Base-by-base conservation (phyloP, 1,140 invertebrate genomes). In the Zaprionus ornatus region DNA sequence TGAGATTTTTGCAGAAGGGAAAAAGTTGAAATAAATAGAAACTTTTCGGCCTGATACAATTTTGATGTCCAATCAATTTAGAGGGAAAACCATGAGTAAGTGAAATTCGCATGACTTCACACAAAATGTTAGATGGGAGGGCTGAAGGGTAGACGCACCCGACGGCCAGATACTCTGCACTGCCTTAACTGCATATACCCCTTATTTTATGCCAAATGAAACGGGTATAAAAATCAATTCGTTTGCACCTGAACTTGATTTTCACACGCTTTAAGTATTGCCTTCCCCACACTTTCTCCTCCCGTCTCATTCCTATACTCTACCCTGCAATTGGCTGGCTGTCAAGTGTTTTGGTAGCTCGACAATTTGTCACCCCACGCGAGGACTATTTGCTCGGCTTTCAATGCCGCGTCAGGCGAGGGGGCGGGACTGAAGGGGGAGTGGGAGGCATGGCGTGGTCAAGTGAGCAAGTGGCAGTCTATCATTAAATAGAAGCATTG, bases 401-500 rank as follows among this genome's bases (percentile, higher is more conserved):
- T 54, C 67, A 70, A 61, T 32, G 40, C 13, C 52, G 25, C 21
- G 23, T 15, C 6, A n/a, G 48, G 21, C 17, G 7, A 32, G 15
- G 45, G 50, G 35, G 13, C 29, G 29, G 29, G 7, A 9, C 29
- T 29, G 62, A 21, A n/a, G 35, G 19, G 23, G 52, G n/a, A 32
- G 10, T 42, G 25, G 25, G 15, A 9, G 55, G 15, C 9, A 15
- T 37, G 40, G 68, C 62, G 59, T 57, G 74, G 69, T 52, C 65
- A 63, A 64, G 48, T 64, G 52, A 50, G 23, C 54, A 52, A 5
- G 19, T 23, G 61, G 37, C 25, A 56, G 65, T 84, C 77, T 68
- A 64, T 68, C 73, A 83, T 85, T 84, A 80, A 83, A 37, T 64
- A 40, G 48, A 81, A 42, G 60, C 73, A 69, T 59, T 73, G 77